Percentiles rank a stretch among this genome's conserved stretches.
These are phyloP conservation scores for Corvus cornix DNA, from an alignment of 2,113 vertebrate genomes.

Conservation along the genomic window DNA sequence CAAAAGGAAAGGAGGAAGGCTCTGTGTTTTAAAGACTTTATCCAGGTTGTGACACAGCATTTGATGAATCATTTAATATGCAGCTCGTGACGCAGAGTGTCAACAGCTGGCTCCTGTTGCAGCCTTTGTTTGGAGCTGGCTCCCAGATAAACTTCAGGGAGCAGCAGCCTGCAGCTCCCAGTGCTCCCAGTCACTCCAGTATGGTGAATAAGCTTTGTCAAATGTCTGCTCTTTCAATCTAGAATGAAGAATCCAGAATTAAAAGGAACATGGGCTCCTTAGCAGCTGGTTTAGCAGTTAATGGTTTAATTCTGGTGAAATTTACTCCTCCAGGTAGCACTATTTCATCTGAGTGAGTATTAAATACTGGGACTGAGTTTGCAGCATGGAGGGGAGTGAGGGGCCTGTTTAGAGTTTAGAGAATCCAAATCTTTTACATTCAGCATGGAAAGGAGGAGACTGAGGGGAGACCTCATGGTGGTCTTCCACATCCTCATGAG, in stretches of 20 bases:
- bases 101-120: conserved; percentile 49
- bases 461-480: background rate
- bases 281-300: background rate
- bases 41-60: conserved; percentile 51
- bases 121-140: conserved; percentile 23
- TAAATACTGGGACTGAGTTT: background rate
- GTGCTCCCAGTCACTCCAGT: background rate
- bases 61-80: conserved; percentile 61
- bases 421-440: background rate
- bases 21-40: background rate
- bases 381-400: background rate
- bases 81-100: background rate
- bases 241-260: background rate
- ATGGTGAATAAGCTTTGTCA: background rate
- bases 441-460: background rate
- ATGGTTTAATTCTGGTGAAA: background rate
- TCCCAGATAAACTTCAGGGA: background rate
- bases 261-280: background rate
- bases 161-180: background rate
- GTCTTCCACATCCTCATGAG: background rate
- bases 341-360: background rate
- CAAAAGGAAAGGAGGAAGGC: background rate
- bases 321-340: background rate
- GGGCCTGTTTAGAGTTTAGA: fast-evolving
- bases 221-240: background rate